These are phyloP conservation scores for Stramonita haemastoma DNA, from an alignment of 2,888 invertebrate species.

Conservation along the genomic window DNA sequence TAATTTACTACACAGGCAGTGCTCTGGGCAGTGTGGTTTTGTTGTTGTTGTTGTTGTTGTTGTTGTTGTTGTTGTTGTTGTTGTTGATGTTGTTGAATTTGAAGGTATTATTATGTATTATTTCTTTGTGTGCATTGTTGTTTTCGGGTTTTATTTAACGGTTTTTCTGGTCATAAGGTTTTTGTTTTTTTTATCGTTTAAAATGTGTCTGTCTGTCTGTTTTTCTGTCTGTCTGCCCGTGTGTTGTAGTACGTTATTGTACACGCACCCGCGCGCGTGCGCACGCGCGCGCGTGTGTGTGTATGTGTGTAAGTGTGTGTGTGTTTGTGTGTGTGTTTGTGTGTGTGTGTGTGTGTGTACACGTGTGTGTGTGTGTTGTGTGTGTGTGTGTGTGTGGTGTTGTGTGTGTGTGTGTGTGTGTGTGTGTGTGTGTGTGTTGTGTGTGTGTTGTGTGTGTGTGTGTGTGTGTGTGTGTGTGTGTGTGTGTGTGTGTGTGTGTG, in stretches of 20 bases:
- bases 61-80: too few species aligned
- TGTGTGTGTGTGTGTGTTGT: not conserved
- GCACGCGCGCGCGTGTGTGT: not conserved
- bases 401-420: slow-evolving; percentile 14
- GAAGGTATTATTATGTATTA: too few species aligned
- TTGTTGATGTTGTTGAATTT: too few species aligned
- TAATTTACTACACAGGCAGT: too few species aligned
- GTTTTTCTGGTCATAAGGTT: not conserved
- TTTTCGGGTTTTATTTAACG: not conserved
- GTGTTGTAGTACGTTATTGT: too few species aligned
- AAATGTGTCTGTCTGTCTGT: not conserved
- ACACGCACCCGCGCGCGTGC: too few species aligned
- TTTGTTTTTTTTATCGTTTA: not conserved
- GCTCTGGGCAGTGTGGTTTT: too few species aligned
- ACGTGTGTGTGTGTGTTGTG: not conserved
- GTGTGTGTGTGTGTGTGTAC: not conserved
- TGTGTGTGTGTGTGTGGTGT: not conserved
- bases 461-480: not conserved
- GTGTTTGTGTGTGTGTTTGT: slow-evolving; percentile 16
- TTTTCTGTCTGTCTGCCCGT: not conserved
- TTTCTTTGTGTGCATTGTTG: not conserved
- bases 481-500: not conserved
- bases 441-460: not conserved
- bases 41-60: too few species aligned
- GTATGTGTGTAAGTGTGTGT: not conserved